Percentiles rank a stretch among this genome's conserved stretches.
These are phyloP conservation scores for Toxostoma redivivum DNA, from an alignment of 2,113 vertebrate species.

Conservation along the genomic window DNA sequence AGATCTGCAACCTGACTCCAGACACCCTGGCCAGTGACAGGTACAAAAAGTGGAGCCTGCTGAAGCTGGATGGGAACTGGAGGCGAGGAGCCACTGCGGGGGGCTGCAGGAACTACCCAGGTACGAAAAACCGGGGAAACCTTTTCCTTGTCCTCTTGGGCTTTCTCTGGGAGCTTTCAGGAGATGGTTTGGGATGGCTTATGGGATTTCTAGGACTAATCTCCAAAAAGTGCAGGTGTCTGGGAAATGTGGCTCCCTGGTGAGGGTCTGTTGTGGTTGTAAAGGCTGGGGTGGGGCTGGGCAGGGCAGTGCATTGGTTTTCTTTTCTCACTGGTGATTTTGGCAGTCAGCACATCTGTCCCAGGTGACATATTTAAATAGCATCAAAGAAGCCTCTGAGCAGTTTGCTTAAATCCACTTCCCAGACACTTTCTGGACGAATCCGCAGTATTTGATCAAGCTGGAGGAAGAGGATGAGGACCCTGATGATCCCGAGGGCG, in stretches of 20 bases:
- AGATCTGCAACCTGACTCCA: slow-evolving; percentile 94
- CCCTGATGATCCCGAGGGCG: slow-evolving; percentile 78
- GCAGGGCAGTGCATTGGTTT: background rate
- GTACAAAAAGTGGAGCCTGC: slow-evolving; percentile 89
- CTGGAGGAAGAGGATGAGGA: slow-evolving; percentile 91
- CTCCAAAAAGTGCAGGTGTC: background rate
- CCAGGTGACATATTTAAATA: background rate
- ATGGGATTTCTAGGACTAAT: background rate
- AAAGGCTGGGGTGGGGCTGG: background rate
- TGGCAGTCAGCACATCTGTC: background rate
- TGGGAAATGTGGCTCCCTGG: background rate
- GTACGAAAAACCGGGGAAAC: slow-evolving; percentile 54
- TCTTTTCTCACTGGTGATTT: background rate
- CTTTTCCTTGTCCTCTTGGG: background rate
- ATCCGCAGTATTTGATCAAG: slow-evolving; percentile 89
- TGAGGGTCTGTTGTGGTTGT: background rate
- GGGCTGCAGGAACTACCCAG: slow-evolving; percentile 88
- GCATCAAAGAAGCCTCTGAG: background rate
- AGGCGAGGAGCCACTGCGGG: slow-evolving; percentile 89
- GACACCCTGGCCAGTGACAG: slow-evolving; percentile 82
- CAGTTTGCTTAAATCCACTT: background rate
- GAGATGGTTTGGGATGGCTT: background rate
- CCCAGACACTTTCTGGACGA: slow-evolving; percentile 92
- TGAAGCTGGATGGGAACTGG: slow-evolving; percentile 88
- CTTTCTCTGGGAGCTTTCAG: background rate